Evolutionary conservation across 1,140 invertebrate species (phyloP).

Genomic region (Drosophila serrata): DNA sequence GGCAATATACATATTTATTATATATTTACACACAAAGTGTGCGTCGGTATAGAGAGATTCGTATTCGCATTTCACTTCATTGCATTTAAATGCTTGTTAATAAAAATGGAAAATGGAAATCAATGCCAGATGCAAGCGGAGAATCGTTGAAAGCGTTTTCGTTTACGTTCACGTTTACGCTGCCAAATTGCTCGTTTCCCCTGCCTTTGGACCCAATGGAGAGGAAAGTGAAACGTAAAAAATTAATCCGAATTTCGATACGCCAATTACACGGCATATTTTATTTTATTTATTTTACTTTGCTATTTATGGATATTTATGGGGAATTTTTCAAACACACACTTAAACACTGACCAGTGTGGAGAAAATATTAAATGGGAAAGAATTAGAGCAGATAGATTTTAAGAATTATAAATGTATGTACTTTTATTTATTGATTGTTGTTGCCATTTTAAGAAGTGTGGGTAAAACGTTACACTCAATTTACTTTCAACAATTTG

Average conservation of each 20-base stretch:
- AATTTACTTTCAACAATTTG: background rate
- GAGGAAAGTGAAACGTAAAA: constrained; percentile 29
- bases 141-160: constrained; percentile 43
- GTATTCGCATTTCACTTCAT: constrained; percentile 76
- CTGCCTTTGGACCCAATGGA: constrained; percentile 28
- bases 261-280: constrained; percentile 39
- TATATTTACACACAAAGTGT: constrained; percentile 21
- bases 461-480: too few species aligned
- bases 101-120: constrained; percentile 71
- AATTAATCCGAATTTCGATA: constrained; percentile 46
- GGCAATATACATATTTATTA: constrained; percentile 29
- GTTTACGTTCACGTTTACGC: constrained; percentile 39
- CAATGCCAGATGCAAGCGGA: constrained; percentile 63
- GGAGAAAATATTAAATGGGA: background rate
- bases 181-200: constrained; percentile 50
- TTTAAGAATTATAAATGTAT: too few species aligned
- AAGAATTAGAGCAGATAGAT: too few species aligned
- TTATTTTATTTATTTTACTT: constrained; percentile 38
- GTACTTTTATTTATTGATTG: background rate
- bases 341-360: background rate
- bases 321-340: background rate
- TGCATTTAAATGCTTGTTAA: constrained; percentile 82
- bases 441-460: background rate
- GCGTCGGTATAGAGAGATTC: constrained; percentile 36
- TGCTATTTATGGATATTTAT: constrained; percentile 40